A percentile compares a stretch with the other conserved stretches of the same genome.
These are phyloP conservation scores for Ormyrus thymus DNA, from an alignment of 2,888 invertebrate species.

Conservation along the genomic window DNA sequence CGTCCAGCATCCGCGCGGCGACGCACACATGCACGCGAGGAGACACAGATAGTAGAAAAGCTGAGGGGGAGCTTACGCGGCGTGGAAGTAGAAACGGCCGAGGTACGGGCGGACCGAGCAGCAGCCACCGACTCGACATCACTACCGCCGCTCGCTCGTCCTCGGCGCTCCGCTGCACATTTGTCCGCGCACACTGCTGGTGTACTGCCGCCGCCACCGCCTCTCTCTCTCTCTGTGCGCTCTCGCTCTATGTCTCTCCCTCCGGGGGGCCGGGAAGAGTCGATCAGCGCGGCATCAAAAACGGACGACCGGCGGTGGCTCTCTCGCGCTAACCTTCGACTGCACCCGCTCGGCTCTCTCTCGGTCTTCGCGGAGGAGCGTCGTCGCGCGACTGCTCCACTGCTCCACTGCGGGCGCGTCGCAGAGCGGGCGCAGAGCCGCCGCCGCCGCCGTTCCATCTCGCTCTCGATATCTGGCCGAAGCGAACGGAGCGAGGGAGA, in stretches of 20 bases:
- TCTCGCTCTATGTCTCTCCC: neutral
- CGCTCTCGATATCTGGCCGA: constrained; percentile 11
- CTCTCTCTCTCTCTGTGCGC: neutral
- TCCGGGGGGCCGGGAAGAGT: neutral
- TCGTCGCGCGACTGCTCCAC: constrained; percentile 51
- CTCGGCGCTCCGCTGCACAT: too few relatives aligned
- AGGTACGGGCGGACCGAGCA: neutral
- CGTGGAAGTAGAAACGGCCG: constrained; percentile 14
- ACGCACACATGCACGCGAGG: neutral
- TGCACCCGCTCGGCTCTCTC: neutral
- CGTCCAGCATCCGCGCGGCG: neutral
- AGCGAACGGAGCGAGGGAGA: neutral
- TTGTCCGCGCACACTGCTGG: too few relatives aligned
- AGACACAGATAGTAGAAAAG: neutral
- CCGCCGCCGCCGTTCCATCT: constrained; percentile 17
- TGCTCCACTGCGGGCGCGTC: constrained; percentile 51
- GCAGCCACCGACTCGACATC: neutral
- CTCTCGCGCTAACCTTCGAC: neutral
- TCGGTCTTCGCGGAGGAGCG: constrained; percentile 37
- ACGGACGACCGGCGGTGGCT: neutral
- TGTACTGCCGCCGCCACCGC: neutral
- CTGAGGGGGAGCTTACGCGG: constrained; percentile 18
- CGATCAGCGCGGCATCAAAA: neutral
- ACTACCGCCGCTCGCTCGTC: too few relatives aligned
- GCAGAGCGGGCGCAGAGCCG: constrained; percentile 22